Base-by-base conservation (phyloP, 2,113 vertebrate genomes). In the Rissa tridactyla region DNA sequence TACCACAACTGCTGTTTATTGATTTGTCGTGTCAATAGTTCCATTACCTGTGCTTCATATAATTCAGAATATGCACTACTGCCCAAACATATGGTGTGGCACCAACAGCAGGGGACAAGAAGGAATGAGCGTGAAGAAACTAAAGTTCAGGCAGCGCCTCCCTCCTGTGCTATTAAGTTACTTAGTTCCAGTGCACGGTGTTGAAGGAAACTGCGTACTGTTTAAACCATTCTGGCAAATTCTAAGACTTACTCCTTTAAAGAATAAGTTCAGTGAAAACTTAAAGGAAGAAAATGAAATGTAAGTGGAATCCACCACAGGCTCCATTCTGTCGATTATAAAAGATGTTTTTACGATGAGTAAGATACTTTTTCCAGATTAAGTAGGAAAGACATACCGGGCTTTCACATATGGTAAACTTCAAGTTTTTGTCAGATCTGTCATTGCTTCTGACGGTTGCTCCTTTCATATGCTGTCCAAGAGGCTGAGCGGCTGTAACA, bases 21-120 rank as follows among this genome's bases (percentile, higher is more conserved):
- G 92, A 97, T 96, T 96, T 94, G 76, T 95, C 93, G 86, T 95
- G 94, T 96, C 92, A 96, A 93, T 95, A 95, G 71, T 95, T 96
- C 92, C 94, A 94, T 94, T 96, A 88, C 88, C 94, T 92, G 61
- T 81, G 44, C 86, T 95, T 84, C 69, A 92, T 96, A 94, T 94
- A 72, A 97, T 96, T 95, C 82, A 21, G 20, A 93, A 94, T 95
- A 95, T 96, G 94, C 70, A 55, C 69, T 94, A 57, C 68, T 95
- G 82, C 64, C 90, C 72, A 97, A 88, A 88, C 88, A 86, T 79
- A 52, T 91, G 80, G 82, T 96, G 94, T 93, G 86, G 69, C 82
- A 93, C 82, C 88, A 96, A 8, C 80, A 95, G 90, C 86, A 86
- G 69, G 88, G 69, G 72, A 93, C 77, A 94, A 81, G 82, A 55